Evolutionary conservation across 1,140 invertebrate species (phyloP), one percentile per base, ranked within the genome.

Genomic region (Sycophaga agraensis): DNA sequence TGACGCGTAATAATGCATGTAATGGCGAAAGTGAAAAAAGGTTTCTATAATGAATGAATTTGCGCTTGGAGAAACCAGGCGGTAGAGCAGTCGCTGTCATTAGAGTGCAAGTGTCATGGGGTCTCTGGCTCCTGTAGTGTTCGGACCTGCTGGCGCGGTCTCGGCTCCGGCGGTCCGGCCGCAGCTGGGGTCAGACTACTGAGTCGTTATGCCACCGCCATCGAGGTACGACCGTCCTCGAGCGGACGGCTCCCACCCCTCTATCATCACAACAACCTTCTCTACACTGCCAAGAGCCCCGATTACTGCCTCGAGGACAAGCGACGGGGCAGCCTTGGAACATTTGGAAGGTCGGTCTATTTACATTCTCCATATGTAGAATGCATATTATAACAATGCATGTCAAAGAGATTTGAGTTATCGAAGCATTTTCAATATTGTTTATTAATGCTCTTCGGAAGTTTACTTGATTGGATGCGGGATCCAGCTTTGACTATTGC

Each of bases 81-180:
- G 21, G 82, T 84, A 22, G 81, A 83, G 55, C 77, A 81, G 48
- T 84, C 84, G 59, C 69, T 86, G 64, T 82, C 78, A 48, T 73
- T 85, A 43, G 83, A 87, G 66, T 89, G 87, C 73, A 89, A 88
- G 69, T 89, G 87, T 69, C 87, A 88, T 68, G 87, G 87, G 0
- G 86, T 88, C 4, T 87, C 86, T 14, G 87, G 87, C 6, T 87
- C 87, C 4, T 88, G 87, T 69, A 84, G 84, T 45, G 79, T 88
- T 7, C 81, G 85, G 40, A 88, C 87, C 1, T 89, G 87, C 68
- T 89, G 87, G 87, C 73, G 83, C 48, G 85, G 86, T 5, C 78
- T 88, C 63, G 76, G 77, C 2, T 70, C 77, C 5, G 65, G 70
- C 0, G 75, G 76, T 17, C 84, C 85, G 9, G 62, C 67, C 2